Conservation (phyloP, 2,797 vertebrate genomes). For the Coregonus ussuriensis region DNA sequence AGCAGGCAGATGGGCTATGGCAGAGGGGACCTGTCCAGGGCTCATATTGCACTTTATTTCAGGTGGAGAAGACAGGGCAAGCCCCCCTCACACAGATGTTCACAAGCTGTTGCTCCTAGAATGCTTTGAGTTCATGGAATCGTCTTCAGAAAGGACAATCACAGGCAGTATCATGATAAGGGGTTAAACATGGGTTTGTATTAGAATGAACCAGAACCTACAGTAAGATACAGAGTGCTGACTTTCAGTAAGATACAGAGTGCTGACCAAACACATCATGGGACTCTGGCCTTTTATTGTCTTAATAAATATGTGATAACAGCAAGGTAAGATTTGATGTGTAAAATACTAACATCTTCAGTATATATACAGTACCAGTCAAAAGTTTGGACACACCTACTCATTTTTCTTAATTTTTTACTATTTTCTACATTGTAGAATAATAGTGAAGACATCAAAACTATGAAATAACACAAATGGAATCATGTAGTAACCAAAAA, state of each 20-base stretch:
- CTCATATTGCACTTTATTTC: constrained; percentile 76
- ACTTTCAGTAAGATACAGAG: neutral
- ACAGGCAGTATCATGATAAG: neutral
- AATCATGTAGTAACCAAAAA: no score
- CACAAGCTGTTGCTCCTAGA: constrained; percentile 73
- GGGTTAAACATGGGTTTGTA: neutral
- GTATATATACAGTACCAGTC: constrained; percentile 35
- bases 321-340: neutral
- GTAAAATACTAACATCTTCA: neutral
- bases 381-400: no score
- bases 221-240: neutral
- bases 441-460: no score
- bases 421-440: no score
- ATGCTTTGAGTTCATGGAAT: constrained; percentile 60
- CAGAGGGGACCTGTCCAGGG: constrained; percentile 65
- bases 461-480: no score
- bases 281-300: neutral
- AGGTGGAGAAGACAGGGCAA: constrained; percentile 63
- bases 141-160: neutral
- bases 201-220: neutral
- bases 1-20: constrained; percentile 74
- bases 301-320: neutral
- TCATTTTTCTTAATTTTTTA: no score
- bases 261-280: neutral
- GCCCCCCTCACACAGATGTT: constrained; percentile 70